phyloP scores from a whole-genome alignment of 2,113 vertebrate genomes.

The Centropristis striata region DNA sequence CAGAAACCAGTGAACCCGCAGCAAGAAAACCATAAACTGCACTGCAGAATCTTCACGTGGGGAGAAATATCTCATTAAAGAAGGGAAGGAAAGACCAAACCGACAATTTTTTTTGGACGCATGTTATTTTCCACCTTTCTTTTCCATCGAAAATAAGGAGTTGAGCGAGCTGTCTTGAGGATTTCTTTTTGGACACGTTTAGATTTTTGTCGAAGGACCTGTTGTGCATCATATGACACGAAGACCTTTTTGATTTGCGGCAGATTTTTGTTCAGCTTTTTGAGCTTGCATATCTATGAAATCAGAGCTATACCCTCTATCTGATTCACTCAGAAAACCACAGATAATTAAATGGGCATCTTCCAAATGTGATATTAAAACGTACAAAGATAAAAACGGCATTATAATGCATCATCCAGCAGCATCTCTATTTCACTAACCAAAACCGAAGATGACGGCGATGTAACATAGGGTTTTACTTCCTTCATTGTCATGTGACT shows the following conservation, averaged over 20 bases:
- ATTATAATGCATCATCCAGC: conserved; percentile 69
- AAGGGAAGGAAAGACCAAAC: conserved; percentile 35
- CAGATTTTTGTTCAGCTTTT: conserved; percentile 35
- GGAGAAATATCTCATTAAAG: conserved; percentile 3
- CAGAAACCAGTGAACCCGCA: conserved; percentile 40
- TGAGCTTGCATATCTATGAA: conserved; percentile 73
- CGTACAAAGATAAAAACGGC: conserved; percentile 37
- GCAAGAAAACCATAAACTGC: conserved; percentile 37
- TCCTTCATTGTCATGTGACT: conserved; percentile 88
- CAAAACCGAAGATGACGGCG: conserved; percentile 69
- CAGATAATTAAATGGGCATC: conserved; percentile 61
- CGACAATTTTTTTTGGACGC: conserved; percentile 22
- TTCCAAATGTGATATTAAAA: conserved; percentile 69
- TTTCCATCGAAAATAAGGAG: conserved; percentile 26
- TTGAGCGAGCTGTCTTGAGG: not conserved
- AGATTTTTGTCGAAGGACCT: conserved; percentile 9
- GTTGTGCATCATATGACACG: conserved; percentile 19
- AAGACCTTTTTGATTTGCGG: conserved; percentile 33
- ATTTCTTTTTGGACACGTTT: conserved; percentile 16
- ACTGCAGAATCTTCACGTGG: conserved; percentile 18
- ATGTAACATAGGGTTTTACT: conserved; percentile 79
- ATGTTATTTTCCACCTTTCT: conserved; percentile 35
- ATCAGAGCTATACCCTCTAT: conserved; percentile 47
- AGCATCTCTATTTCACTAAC: conserved; percentile 71
- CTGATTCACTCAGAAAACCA: conserved; percentile 40